Evolutionary conservation across 2,113 vertebrate genomes (phyloP).

Genomic region (Chionomys nivalis): DNA sequence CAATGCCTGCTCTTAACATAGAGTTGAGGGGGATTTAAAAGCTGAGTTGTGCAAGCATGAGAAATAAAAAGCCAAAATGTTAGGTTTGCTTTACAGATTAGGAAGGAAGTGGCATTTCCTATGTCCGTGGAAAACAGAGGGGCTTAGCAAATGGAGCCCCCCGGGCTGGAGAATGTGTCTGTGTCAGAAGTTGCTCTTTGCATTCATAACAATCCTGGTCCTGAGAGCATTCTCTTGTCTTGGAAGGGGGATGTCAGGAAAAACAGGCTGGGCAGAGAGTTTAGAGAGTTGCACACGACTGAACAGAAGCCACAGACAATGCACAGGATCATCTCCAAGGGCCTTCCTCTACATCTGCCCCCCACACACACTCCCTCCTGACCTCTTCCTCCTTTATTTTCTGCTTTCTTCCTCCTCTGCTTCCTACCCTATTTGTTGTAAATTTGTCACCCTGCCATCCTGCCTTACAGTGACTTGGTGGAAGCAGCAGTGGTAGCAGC

Average conservation of each 20-base stretch:
- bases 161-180: not conserved
- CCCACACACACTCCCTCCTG: too few species aligned
- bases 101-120: not conserved
- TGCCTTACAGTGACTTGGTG: not conserved
- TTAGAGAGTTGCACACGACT: fast-evolving
- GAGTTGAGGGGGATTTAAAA: not conserved
- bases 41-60: not conserved
- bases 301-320: not conserved
- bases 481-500: not conserved
- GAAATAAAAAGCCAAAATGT: not conserved
- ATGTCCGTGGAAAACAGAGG: not conserved
- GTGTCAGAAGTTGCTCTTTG: not conserved
- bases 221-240: not conserved
- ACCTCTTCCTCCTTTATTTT: not conserved
- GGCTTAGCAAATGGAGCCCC: not conserved
- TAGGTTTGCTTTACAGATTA: not conserved
- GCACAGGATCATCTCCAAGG: fast-evolving
- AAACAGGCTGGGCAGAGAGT: not conserved
- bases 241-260: not conserved
- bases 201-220: not conserved
- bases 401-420: too few species aligned
- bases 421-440: not conserved
- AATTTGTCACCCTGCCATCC: not conserved
- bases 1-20: fast-evolving
- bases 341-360: too few species aligned